Evolutionary conservation across 2,797 vertebrate genomes (phyloP).

Genomic region (Botia kubotai): DNA sequence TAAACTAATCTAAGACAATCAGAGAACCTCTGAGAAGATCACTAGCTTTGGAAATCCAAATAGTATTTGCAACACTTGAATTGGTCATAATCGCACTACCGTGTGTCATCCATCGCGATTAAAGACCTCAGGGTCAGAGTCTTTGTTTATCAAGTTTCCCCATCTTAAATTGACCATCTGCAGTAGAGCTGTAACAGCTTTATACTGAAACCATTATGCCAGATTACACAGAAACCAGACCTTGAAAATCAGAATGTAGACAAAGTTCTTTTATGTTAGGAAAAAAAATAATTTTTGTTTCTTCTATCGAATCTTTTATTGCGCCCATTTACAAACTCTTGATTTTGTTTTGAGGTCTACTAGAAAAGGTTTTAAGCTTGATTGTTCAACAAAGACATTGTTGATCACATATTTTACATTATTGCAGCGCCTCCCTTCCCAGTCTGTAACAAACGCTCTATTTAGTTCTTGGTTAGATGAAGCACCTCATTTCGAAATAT

Average conservation of each 20-base stretch:
- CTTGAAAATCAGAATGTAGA: slow-evolving; percentile 1
- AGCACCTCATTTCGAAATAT: too few species aligned
- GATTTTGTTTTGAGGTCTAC: too few species aligned
- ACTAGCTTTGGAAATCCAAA: slow-evolving; percentile 1
- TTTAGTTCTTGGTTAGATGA: too few species aligned
- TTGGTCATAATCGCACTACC: not conserved
- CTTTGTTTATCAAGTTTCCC: slow-evolving; percentile 6
- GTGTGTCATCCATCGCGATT: not conserved
- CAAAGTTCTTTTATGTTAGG: slow-evolving; percentile 1
- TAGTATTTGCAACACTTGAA: slow-evolving; percentile 7
- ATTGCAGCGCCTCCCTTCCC: too few species aligned
- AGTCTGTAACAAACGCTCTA: too few species aligned
- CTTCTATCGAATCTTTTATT: too few species aligned
- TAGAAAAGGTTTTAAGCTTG: too few species aligned
- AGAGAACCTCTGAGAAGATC: not conserved
- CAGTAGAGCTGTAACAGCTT: not conserved
- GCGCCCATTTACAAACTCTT: too few species aligned
- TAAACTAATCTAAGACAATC: slow-evolving; percentile 13
- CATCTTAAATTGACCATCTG: slow-evolving; percentile 25
- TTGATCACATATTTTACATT: too few species aligned
- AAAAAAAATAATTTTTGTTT: not conserved
- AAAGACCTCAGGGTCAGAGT: not conserved
- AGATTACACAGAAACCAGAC: slow-evolving; percentile 28
- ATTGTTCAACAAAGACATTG: too few species aligned
- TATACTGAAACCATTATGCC: not conserved